Base-by-base conservation (phyloP, 2,888 invertebrate species). In the Chromoteleia sp. region DNA sequence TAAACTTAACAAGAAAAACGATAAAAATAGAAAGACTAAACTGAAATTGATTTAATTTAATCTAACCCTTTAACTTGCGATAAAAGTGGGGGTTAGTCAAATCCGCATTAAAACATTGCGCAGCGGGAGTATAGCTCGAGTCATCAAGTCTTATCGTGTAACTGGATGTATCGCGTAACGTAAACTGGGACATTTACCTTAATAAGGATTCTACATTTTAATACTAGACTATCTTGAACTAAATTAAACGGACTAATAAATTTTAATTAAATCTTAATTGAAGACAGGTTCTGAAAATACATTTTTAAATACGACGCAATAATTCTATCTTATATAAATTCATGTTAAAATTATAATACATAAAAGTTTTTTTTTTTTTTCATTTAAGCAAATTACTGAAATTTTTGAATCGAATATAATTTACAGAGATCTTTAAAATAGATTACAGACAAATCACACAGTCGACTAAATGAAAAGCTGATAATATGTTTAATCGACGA, bases 391-490 rank as follows among this genome's bases (percentile, higher is more conserved):
- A n/a, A n/a, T n/a, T n/a, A n/a, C n/a, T n/a, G n/a, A n/a, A n/a
- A n/a, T n/a, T n/a, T n/a, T n/a, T n/a, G n/a, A n/a, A n/a, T n/a
- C n/a, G n/a, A n/a, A n/a, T n/a, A n/a, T n/a, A n/a, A n/a, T 2
- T 39, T 39, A 39, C 6, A 12, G 14, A 17, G n/a, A 41, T 41
- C 8, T 36, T 14, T 7, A 61, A 41, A 45, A 19, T 14, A 65
- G 5, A 25, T 67, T 50, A 17, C 39, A 58, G 25, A 41, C 2
- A 17, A 48, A 25, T 41, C 7, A 2, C 2, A 17, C 19, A 41
- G n/a, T 63, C 45, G 36, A 8, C 45, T 41, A 59, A 65, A 52
- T 74, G 74, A 81, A 81, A 78, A 73, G 17, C 83, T 68, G 76
- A 77, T 70, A 70, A 77, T 61, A 63, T 77, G 76, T 52, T 50